A percentile compares a stretch with the other conserved stretches of the same genome.
phyloP scores from a whole-genome alignment of 1,140 invertebrate species.

The Phymorhynchus buccinoides region DNA sequence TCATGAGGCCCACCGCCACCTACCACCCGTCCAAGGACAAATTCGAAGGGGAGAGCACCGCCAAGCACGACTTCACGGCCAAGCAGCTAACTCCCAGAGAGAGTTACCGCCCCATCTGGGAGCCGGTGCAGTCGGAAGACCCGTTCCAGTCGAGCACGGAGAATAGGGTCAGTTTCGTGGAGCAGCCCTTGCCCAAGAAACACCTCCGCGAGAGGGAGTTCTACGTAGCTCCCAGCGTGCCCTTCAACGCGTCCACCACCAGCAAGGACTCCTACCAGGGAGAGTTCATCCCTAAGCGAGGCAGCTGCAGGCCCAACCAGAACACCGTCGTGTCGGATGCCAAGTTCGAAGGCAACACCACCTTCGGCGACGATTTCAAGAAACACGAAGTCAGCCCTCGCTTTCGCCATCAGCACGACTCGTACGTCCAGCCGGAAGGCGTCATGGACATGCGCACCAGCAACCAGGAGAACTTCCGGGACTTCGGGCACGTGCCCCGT shows the following conservation, averaged over 20 bases:
- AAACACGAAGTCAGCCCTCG: constrained; percentile 32
- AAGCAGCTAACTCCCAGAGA: constrained; percentile 36
- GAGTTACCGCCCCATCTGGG: constrained; percentile 36
- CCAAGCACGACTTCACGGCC: constrained; percentile 35
- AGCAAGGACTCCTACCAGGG: constrained; percentile 43
- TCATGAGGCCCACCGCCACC: constrained; percentile 38
- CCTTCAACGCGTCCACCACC: constrained; percentile 46
- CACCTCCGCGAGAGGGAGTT: constrained; percentile 20
- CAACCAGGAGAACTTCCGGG: constrained; percentile 59
- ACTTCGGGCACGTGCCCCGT: constrained; percentile 38
- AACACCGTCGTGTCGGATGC: constrained; percentile 36
- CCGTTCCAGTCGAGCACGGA: constrained; percentile 44
- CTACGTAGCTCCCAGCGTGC: constrained; percentile 38
- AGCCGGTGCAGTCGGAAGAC: constrained; percentile 14
- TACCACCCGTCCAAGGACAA: constrained; percentile 44
- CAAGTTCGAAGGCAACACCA: constrained; percentile 43
- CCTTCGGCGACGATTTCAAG: constrained; percentile 34
- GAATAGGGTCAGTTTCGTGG: constrained; percentile 41
- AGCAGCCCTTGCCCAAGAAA: constrained; percentile 36
- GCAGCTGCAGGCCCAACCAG: constrained; percentile 36
- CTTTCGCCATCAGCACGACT: constrained; percentile 24
- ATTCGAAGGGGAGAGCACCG: constrained; percentile 37
- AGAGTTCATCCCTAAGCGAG: constrained; percentile 25
- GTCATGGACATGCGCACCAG: constrained; percentile 52
- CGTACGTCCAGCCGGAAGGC: constrained; percentile 42